Evolutionary conservation across 2,888 invertebrate genomes (phyloP), one percentile per base, ranked within the genome.

Genomic region (Dasypolia templi): DNA sequence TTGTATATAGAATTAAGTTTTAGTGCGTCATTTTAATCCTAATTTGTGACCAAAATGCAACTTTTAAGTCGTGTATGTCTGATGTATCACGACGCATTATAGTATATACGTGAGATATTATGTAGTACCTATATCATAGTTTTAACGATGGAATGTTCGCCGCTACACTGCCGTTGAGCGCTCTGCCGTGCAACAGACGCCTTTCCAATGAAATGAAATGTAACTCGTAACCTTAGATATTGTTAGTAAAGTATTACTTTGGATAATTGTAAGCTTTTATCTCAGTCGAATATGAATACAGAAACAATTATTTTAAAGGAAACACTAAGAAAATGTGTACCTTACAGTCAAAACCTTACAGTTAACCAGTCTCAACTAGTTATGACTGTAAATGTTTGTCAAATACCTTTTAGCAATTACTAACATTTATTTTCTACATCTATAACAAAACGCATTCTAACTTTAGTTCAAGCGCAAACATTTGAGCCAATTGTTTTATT

Each of bases 1-100:
- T 85, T 94, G 94, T 95, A 94, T 92, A 93, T 95, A 95, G 92
- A 85, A 87, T 72, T 94, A 94, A 94, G 92, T 90, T 87, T 90
- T 93, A 94, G 91, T 83, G 79, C 87, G 89, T 94, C 91, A 91
- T 89, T 86, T 80, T 88, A 91, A 90, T 92, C 90, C 91, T 93
- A 90, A 91, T 91, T 92, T 93, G 90, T 94, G 94, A 95, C 94
- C 95, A 95, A 95, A 94, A 93, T 91, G 89, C 88, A 88, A 86
- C 85, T 83, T 87, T 71, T 80, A 17, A 85, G 82, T 83, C 85
- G 82, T 91, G 85, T 91, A 90, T 87, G 84, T 86, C 69, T 68
- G 87, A 87, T 90, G 80, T 90, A 88, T 85, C 82, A 80, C 85
- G 85, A 83, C 88, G 51, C 82, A 77, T 80, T 76, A 82, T 78